Conservation (phyloP, 2,113 vertebrate species). For the Tautogolabrus adspersus region DNA sequence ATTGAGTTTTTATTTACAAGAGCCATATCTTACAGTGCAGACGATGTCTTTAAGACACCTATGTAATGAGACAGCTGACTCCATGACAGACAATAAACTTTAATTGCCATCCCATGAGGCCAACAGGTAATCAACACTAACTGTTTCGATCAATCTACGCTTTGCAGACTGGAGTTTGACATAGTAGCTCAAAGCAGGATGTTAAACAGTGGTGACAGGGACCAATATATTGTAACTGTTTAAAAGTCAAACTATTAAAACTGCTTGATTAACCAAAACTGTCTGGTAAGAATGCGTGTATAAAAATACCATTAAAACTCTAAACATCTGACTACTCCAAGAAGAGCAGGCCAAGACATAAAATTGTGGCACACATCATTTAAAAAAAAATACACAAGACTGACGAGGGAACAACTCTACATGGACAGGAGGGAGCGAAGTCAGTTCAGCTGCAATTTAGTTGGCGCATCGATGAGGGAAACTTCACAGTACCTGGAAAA, state of each 20-base stretch:
- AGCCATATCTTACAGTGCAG: slow-evolving; percentile 75
- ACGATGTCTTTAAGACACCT: slow-evolving; percentile 29
- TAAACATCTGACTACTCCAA: slow-evolving; percentile 61
- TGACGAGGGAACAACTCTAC: slow-evolving; percentile 29
- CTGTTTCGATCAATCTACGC: slow-evolving; percentile 4
- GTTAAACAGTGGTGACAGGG: neutral
- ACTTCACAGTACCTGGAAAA: slow-evolving; percentile 89
- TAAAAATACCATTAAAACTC: slow-evolving; percentile 70
- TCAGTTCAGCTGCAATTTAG: slow-evolving; percentile 79
- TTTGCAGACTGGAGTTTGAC: neutral
- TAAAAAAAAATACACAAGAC: slow-evolving; percentile 32
- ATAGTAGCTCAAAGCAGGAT: slow-evolving; percentile 9
- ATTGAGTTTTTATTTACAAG: slow-evolving; percentile 79
- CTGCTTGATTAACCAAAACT: slow-evolving; percentile 73
- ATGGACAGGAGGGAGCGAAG: neutral
- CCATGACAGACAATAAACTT: slow-evolving; percentile 51
- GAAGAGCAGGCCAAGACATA: slow-evolving; percentile 60
- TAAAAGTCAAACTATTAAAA: slow-evolving; percentile 53
- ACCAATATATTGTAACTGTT: slow-evolving; percentile 19
- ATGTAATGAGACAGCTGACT: slow-evolving; percentile 55
- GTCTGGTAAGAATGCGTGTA: slow-evolving; percentile 43
- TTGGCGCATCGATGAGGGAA: slow-evolving; percentile 89
- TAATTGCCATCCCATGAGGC: slow-evolving; percentile 50
- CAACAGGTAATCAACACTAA: slow-evolving; percentile 18
- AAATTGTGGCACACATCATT: slow-evolving; percentile 51